These are phyloP conservation scores for Lates japonicus DNA, from an alignment of 2,797 vertebrate genomes.

Conservation along the genomic window DNA sequence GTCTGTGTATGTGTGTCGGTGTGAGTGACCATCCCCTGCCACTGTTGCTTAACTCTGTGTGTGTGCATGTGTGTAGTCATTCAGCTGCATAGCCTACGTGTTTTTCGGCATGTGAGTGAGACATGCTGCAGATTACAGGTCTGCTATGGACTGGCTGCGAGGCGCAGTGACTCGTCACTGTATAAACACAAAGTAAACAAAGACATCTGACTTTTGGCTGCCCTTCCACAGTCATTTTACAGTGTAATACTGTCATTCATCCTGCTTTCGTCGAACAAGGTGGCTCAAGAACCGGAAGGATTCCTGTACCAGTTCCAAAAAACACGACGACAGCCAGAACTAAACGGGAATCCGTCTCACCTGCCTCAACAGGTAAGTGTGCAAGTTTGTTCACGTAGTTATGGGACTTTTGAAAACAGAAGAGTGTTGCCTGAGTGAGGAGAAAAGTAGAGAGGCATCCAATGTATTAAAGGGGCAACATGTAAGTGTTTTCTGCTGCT, in stretches of 20 bases:
- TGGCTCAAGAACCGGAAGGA: conserved; percentile 12
- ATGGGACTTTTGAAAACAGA: background rate
- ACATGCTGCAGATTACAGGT: conserved; percentile 66
- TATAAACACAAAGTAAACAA: conserved; percentile 76
- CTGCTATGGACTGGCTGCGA: conserved; percentile 47
- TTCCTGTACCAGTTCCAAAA: conserved; percentile 2
- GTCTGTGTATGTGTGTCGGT: conserved; percentile 17
- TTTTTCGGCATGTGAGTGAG: conserved; percentile 30
- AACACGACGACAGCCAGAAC: background rate
- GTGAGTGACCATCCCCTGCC: conserved; percentile 30
- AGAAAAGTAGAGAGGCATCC: too few relatives aligned
- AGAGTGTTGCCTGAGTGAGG: too few relatives aligned
- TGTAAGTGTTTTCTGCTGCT: too few relatives aligned
- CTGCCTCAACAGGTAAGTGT: background rate
- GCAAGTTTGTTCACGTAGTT: background rate
- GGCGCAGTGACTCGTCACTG: conserved; percentile 55
- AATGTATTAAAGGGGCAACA: too few relatives aligned
- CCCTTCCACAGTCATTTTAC: conserved; percentile 55
- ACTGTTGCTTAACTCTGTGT: conserved; percentile 11
- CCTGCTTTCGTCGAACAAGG: conserved; percentile 12
- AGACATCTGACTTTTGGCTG: conserved; percentile 76
- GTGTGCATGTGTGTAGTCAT: conserved; percentile 27
- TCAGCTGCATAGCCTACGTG: conserved; percentile 12
- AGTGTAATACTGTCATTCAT: conserved; percentile 62
- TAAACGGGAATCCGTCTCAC: background rate